phyloP scores from a whole-genome alignment of 2,797 vertebrate species.

The Erpetoichthys calabaricus region DNA sequence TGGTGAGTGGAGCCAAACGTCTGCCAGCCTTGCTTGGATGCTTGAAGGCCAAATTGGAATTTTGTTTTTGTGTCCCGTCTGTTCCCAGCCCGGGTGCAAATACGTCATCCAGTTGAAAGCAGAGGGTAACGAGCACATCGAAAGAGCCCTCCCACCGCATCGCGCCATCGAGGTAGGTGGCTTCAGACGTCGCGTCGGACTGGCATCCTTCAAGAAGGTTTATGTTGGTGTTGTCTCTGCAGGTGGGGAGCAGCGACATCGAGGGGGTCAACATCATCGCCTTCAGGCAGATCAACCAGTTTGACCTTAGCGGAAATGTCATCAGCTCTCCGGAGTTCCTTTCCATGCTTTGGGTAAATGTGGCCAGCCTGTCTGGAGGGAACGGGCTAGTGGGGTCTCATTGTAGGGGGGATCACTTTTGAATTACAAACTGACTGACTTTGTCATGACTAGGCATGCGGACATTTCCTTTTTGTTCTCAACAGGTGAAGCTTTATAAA shows the following conservation, averaged over 20 bases:
- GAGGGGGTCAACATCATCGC: constrained; percentile 87
- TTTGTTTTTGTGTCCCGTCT: not conserved
- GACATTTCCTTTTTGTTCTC: too few relatives aligned
- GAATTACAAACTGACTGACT: too few relatives aligned
- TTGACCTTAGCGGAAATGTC: constrained; percentile 91
- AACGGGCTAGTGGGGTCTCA: too few relatives aligned
- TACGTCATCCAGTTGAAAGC: constrained; percentile 83
- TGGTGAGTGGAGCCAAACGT: constrained; percentile 54
- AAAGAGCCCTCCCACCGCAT: constrained; percentile 81
- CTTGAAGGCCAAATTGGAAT: not conserved
- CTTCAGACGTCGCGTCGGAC: not conserved
- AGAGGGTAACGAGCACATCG: constrained; percentile 93
- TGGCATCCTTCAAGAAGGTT: not conserved
- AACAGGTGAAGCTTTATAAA: constrained; percentile 85
- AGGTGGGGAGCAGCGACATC: constrained; percentile 83
- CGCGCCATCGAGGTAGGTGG: constrained; percentile 65
- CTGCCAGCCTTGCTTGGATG: too few relatives aligned
- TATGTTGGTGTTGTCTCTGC: not conserved
- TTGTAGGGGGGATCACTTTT: not conserved
- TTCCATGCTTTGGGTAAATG: constrained; percentile 73
- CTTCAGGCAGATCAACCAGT: constrained; percentile 93
- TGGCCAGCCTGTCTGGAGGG: too few relatives aligned
- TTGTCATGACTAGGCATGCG: too few relatives aligned
- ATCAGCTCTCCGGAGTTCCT: constrained; percentile 82
- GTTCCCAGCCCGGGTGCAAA: constrained; percentile 64